These are phyloP conservation scores for Rhinatrema bivittatum DNA, from an alignment of 2,797 vertebrate species.

Conservation along the genomic window DNA sequence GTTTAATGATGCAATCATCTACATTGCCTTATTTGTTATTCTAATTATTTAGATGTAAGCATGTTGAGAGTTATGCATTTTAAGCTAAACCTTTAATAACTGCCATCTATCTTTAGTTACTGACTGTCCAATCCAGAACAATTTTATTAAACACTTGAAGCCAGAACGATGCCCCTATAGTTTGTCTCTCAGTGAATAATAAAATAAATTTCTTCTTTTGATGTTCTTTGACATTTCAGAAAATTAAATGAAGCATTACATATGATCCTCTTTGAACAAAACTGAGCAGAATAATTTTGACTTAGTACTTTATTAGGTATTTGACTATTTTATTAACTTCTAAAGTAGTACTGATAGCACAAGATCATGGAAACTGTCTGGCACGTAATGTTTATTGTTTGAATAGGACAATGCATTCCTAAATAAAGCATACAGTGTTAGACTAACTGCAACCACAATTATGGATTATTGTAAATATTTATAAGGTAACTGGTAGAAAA, in stretches of 20 bases:
- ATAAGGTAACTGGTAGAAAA: conserved; percentile 12
- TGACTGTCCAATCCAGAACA: conserved; percentile 47
- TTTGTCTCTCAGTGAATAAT: conserved; percentile 51
- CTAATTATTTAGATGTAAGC: no score
- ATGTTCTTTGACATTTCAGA: conserved; percentile 59
- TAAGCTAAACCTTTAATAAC: no score
- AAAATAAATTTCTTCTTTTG: conserved; percentile 54
- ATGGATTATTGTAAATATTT: conserved; percentile 32
- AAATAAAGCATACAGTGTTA: conserved; percentile 9
- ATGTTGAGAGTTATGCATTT: no score
- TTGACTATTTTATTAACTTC: conserved; percentile 55
- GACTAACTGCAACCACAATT: neutral
- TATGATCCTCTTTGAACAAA: conserved; percentile 48
- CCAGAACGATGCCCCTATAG: conserved; percentile 43
- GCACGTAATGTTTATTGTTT: conserved; percentile 39
- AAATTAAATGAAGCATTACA: conserved; percentile 63
- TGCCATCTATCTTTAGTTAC: no score
- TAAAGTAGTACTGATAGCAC: conserved; percentile 25
- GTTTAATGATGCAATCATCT: no score
- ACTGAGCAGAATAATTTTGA: conserved; percentile 44
- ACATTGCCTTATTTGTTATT: no score
- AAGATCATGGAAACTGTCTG: conserved; percentile 29
- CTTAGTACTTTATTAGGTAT: conserved; percentile 1
- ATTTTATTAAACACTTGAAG: conserved; percentile 56
- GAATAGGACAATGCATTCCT: conserved; percentile 24